These are phyloP conservation scores for Eubasilissa regina DNA, from an alignment of 1,140 invertebrate genomes.

Conservation along the genomic window DNA sequence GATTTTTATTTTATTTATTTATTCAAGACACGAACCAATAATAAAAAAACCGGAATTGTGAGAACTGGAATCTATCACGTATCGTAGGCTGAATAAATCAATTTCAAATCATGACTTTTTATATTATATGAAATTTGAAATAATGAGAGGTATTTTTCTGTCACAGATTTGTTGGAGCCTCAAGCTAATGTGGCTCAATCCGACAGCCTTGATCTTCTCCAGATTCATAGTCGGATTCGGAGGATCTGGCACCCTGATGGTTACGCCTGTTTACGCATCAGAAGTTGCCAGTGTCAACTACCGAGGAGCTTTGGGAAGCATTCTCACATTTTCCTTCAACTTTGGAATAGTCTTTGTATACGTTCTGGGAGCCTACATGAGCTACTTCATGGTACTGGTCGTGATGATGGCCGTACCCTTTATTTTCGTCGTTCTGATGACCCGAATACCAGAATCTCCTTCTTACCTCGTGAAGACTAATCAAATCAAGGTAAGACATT, in stretches of 20 bases:
- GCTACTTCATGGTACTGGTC: conserved; percentile 63
- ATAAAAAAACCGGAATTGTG: too few species aligned
- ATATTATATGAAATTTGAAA: too few species aligned
- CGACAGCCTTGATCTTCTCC: conserved; percentile 62
- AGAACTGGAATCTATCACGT: too few species aligned
- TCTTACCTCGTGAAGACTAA: conserved; percentile 61
- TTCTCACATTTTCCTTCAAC: conserved; percentile 71
- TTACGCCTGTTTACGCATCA: conserved; percentile 74
- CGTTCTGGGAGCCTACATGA: conserved; percentile 71
- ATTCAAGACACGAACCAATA: too few species aligned
- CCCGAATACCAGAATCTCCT: conserved; percentile 75
- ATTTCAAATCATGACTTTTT: too few species aligned
- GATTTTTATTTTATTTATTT: too few species aligned
- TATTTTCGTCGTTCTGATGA: conserved; percentile 63
- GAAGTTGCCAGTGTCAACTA: conserved; percentile 74
- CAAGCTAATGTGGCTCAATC: conserved; percentile 63
- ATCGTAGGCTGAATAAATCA: too few species aligned
- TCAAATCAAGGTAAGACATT: conserved; percentile 42
- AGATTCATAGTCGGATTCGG: conserved; percentile 68
- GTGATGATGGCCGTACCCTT: conserved; percentile 62
- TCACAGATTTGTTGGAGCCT: conserved; percentile 65
- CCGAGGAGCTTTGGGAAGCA: conserved; percentile 73
- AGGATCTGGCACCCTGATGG: conserved; percentile 69
- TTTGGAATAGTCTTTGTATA: conserved; percentile 75
- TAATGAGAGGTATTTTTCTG: neutral